phyloP scores from a whole-genome alignment of 2,113 vertebrate species.

The Onychostoma macrolepis region DNA sequence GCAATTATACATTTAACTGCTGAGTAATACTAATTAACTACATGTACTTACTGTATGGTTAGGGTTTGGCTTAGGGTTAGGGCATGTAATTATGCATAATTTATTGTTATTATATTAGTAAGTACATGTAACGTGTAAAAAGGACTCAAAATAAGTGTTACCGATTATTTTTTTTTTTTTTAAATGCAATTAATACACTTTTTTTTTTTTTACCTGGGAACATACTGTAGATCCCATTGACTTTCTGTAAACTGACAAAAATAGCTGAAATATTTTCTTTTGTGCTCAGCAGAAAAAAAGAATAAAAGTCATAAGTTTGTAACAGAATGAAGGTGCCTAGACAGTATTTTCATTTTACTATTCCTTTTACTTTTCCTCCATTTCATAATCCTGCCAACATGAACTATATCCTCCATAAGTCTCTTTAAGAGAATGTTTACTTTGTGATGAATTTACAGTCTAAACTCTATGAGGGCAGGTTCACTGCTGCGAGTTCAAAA shows the following conservation, averaged over 20 bases:
- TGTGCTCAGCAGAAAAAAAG: background rate
- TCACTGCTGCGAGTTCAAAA: background rate
- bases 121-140: no score
- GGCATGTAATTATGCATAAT: no score
- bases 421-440: constrained; percentile 60
- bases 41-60: no score
- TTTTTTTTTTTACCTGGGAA: background rate
- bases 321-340: background rate
- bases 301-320: background rate
- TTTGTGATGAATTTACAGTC: constrained; percentile 69
- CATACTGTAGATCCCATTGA: background rate
- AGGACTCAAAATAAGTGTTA: no score
- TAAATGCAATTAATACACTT: no score
- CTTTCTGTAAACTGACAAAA: background rate
- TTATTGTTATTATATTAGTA: no score
- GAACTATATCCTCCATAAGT: constrained; percentile 60
- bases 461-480: background rate
- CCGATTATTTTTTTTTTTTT: no score
- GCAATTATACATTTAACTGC: no score
- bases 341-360: background rate
- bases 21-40: no score
- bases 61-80: no score
- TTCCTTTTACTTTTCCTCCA: background rate
- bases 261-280: background rate
- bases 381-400: background rate